Percentiles rank a stretch among this genome's conserved stretches.
Evolutionary conservation across 2,797 vertebrate species (phyloP).

Genomic region (Gila robusta): DNA sequence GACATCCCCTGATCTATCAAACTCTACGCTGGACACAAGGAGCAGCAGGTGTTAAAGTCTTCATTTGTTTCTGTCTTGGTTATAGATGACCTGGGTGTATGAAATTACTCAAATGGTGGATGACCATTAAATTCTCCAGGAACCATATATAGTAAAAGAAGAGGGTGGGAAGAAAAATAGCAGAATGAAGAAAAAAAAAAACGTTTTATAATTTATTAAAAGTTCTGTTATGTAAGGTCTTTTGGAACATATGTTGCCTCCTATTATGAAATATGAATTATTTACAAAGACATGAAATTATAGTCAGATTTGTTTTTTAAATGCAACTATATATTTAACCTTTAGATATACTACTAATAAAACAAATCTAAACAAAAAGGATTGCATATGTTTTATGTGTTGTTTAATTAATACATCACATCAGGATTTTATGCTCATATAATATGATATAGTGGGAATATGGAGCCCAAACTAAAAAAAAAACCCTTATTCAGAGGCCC

Average conservation of each 20-base stretch:
- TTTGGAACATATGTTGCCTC: not conserved
- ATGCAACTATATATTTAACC: not conserved
- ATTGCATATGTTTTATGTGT: not conserved
- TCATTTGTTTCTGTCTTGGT: constrained; percentile 28
- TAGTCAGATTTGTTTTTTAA: no score
- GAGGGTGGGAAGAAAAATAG: constrained; percentile 1
- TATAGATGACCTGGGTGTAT: constrained; percentile 31
- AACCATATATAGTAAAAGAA: constrained; percentile 9
- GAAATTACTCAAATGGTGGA: constrained; percentile 38
- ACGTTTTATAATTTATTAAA: not conserved
- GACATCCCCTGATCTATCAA: constrained; percentile 44
- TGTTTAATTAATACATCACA: not conserved
- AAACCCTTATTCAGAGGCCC: no score
- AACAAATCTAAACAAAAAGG: no score
- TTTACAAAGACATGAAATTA: not conserved
- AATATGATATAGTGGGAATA: not conserved
- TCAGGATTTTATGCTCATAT: not conserved
- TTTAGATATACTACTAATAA: no score
- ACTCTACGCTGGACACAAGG: constrained; percentile 29
- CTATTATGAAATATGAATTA: not conserved
- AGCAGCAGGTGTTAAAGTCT: constrained; percentile 48
- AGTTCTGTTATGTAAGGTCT: not conserved
- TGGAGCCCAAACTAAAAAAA: not conserved
- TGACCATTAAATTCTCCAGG: constrained; percentile 5
- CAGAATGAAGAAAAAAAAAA: not conserved